These are phyloP conservation scores for Pinna nobilis DNA, from an alignment of 1,140 invertebrate genomes.

Conservation along the genomic window DNA sequence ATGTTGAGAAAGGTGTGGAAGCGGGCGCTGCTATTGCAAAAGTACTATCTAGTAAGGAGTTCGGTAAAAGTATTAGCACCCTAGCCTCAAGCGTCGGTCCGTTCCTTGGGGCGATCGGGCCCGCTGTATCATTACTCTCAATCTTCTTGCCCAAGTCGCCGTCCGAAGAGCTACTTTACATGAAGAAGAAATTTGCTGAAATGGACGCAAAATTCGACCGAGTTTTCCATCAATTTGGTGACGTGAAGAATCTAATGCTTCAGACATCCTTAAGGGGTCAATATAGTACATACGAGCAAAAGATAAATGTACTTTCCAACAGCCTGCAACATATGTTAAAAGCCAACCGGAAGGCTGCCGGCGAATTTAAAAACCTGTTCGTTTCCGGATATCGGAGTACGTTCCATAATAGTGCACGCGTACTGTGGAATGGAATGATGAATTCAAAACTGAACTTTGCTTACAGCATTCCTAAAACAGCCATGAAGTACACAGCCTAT, in stretches of 20 bases:
- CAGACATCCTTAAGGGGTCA: neutral
- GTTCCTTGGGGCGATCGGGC: neutral
- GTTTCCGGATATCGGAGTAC: neutral
- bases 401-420: slow-evolving; percentile 18
- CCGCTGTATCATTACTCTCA: neutral
- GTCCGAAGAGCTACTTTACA: neutral
- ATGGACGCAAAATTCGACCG: neutral
- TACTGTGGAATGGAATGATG: slow-evolving; percentile 11
- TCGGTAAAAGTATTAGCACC: neutral
- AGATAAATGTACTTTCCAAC: neutral
- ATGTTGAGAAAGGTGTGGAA: neutral
- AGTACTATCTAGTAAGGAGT: neutral
- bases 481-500: neutral
- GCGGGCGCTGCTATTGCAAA: neutral
- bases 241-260: neutral
- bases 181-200: slow-evolving; percentile 4
- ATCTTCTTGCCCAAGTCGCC: neutral
- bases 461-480: neutral
- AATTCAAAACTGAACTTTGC: slow-evolving; percentile 1
- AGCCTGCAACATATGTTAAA: neutral
- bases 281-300: neutral
- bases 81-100: neutral
- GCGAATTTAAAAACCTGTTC: neutral
- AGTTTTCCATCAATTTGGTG: neutral
- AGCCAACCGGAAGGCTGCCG: neutral